Percentiles rank a stretch among this genome's conserved stretches.
Conservation (phyloP, 1,140 invertebrate genomes). For the Tenebrio molitor region DNA sequence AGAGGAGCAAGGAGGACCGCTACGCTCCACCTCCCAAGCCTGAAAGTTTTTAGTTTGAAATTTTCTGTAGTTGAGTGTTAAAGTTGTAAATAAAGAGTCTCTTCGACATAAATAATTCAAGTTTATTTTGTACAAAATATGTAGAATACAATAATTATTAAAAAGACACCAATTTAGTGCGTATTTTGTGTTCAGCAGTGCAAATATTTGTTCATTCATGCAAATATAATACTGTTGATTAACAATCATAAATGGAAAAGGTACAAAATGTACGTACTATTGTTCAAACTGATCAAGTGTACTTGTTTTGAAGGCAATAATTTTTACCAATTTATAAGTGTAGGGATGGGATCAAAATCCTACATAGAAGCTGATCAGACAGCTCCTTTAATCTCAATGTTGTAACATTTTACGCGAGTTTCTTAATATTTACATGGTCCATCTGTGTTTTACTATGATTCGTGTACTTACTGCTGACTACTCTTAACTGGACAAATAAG, state of each 20-base stretch:
- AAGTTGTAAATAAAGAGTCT: slow-evolving; percentile 24
- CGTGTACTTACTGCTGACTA: neutral
- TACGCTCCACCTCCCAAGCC: slow-evolving; percentile 67
- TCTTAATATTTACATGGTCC: slow-evolving; percentile 44
- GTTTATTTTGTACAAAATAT: slow-evolving; percentile 61
- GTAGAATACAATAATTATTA: slow-evolving; percentile 56
- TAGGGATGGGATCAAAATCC: slow-evolving; percentile 53
- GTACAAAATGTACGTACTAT: slow-evolving; percentile 52
- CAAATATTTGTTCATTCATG: slow-evolving; percentile 53
- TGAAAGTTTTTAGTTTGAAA: slow-evolving; percentile 66
- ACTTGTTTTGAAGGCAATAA: slow-evolving; percentile 52
- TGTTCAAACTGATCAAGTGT: slow-evolving; percentile 40
- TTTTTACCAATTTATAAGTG: slow-evolving; percentile 41
- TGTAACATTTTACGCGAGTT: slow-evolving; percentile 2
- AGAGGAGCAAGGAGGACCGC: slow-evolving; percentile 65
- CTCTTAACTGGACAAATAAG: neutral
- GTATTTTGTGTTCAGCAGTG: slow-evolving; percentile 57
- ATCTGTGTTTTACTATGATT: slow-evolving; percentile 14
- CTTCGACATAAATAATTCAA: slow-evolving; percentile 52
- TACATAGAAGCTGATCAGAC: slow-evolving; percentile 14
- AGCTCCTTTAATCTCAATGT: neutral
- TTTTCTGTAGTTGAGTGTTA: slow-evolving; percentile 17
- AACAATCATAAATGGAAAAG: slow-evolving; percentile 56
- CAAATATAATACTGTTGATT: slow-evolving; percentile 56
- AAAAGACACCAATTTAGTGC: slow-evolving; percentile 55